Conservation (phyloP, 2,888 invertebrate species). For the Therioaphis trifolii region DNA sequence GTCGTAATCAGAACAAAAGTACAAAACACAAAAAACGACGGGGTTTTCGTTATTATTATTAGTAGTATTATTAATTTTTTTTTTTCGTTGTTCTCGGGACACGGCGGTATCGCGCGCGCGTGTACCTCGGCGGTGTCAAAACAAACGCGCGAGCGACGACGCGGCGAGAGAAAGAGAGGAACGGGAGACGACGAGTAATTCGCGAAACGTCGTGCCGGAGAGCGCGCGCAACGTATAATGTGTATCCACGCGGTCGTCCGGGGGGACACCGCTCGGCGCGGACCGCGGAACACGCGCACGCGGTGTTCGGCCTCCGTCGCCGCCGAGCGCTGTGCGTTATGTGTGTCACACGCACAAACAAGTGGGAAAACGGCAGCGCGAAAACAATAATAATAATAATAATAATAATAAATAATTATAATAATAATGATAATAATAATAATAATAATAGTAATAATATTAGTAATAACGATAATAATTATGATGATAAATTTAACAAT, state of each 20-base stretch:
- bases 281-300: neutral
- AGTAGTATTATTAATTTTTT: too few species aligned
- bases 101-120: neutral
- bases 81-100: neutral
- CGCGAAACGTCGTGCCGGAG: neutral
- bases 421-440: neutral
- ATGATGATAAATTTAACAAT: too few species aligned
- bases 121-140: neutral
- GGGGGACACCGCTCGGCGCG: neutral
- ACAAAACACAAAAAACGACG: too few species aligned
- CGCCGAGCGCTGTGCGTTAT: slow-evolving; percentile 6
- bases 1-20: too few species aligned
- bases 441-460: too few species aligned
- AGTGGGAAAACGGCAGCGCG: slow-evolving; percentile 10
- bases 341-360: slow-evolving; percentile 34
- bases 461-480: too few species aligned
- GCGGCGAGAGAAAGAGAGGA: neutral
- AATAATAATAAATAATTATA: too few species aligned
- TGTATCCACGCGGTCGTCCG: slow-evolving; percentile 44
- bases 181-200: neutral
- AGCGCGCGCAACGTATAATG: neutral
- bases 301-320: slow-evolving; percentile 1
- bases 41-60: too few species aligned
- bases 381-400: neutral
- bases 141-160: neutral